These are phyloP conservation scores for Pseudois nayaur DNA, from an alignment of 2,113 vertebrate genomes.

Conservation along the genomic window DNA sequence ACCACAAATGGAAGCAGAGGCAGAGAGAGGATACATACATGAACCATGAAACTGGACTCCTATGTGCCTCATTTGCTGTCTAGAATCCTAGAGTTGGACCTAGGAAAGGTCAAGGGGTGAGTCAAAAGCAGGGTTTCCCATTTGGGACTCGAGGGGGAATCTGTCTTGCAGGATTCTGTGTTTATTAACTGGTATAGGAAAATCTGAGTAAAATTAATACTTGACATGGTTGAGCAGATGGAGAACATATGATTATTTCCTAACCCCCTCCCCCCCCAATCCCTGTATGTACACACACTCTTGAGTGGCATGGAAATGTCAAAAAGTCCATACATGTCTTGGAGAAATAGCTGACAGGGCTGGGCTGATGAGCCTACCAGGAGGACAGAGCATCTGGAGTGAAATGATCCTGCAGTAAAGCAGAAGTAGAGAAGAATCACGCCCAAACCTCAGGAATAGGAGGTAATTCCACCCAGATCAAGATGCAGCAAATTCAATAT, in stretches of 20 bases:
- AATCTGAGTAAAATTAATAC: background rate
- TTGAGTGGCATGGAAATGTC: background rate
- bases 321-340: background rate
- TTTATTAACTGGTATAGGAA: background rate
- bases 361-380: background rate
- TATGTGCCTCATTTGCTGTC: background rate
- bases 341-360: background rate
- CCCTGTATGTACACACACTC: background rate
- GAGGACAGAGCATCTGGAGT: background rate
- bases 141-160: background rate
- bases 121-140: background rate
- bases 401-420: background rate
- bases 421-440: background rate
- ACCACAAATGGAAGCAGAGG: background rate
- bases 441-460: background rate
- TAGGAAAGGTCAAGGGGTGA: background rate
- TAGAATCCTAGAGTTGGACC: background rate
- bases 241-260: background rate
- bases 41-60: background rate
- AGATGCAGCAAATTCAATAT: background rate
- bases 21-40: background rate
- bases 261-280: rapidly evolving
- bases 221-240: background rate
- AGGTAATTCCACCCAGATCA: background rate
- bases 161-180: background rate